Percentiles rank a stretch among this genome's conserved stretches.
These are phyloP conservation scores for Steinernema feltiae DNA, from an alignment of 1,140 invertebrate genomes.

Conservation along the genomic window DNA sequence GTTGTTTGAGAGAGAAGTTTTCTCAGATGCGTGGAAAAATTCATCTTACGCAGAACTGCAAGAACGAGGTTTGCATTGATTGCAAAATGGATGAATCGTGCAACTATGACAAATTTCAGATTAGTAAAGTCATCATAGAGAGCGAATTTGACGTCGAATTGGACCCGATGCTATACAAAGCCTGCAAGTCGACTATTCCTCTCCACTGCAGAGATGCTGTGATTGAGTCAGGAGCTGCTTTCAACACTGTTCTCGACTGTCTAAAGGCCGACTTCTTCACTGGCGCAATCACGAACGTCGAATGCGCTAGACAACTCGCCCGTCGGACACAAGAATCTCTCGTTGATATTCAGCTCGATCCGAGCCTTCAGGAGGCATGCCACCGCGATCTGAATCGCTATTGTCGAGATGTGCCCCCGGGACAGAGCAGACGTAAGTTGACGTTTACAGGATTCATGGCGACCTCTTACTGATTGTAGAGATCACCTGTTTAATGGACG, in stretches of 20 bases:
- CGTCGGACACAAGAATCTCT: slow-evolving; percentile 63
- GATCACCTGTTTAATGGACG: slow-evolving; percentile 55
- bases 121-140: slow-evolving; percentile 51
- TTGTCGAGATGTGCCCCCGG: slow-evolving; percentile 74
- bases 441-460: no score
- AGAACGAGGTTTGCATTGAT: slow-evolving; percentile 46
- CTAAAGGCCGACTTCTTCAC: slow-evolving; percentile 56
- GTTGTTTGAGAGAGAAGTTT: slow-evolving; percentile 50
- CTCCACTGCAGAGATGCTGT: slow-evolving; percentile 58
- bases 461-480: no score
- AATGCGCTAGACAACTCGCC: slow-evolving; percentile 60
- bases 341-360: slow-evolving; percentile 65
- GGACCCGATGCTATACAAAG: slow-evolving; percentile 75
- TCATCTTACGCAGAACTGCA: slow-evolving; percentile 41
- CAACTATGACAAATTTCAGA: slow-evolving; percentile 36
- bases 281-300: slow-evolving; percentile 43
- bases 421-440: slow-evolving; percentile 67
- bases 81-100: no score
- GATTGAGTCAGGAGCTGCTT: slow-evolving; percentile 38
- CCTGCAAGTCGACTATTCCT: slow-evolving; percentile 70
- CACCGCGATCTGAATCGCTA: slow-evolving; percentile 68
- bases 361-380: slow-evolving; percentile 62
- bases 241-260: slow-evolving; percentile 54
- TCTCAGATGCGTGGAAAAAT: slow-evolving; percentile 30
- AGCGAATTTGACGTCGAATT: slow-evolving; percentile 70